These are phyloP conservation scores for Henricia sp. DNA, from an alignment of 53 echinoderm and acorn worm genomes.

Conservation along the genomic window DNA sequence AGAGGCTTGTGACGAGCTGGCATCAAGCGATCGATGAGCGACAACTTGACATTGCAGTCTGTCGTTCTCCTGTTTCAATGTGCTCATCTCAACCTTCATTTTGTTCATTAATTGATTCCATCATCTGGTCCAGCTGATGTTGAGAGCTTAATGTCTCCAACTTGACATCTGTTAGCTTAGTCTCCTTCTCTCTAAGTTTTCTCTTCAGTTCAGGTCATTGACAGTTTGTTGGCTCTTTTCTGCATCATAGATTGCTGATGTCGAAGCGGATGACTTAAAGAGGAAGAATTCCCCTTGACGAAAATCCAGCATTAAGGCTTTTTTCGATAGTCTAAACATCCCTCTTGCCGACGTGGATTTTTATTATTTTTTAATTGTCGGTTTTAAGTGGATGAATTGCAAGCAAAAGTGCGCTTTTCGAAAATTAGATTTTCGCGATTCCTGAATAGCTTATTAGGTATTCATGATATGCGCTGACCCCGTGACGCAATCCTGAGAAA, in stretches of 20 bases:
- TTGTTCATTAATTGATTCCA: conserved; percentile 92
- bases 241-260: conserved; percentile 91
- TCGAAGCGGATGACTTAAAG: conserved; percentile 96
- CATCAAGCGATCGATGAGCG: conserved; percentile 73
- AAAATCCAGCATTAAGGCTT: too few relatives aligned
- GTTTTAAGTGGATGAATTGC: too few relatives aligned
- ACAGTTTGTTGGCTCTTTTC: conserved; percentile 80
- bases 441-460: too few relatives aligned
- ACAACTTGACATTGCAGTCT: conserved; percentile 84
- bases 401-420: too few relatives aligned
- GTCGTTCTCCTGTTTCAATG: conserved; percentile 93
- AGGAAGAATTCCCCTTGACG: too few relatives aligned
- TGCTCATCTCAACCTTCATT: conserved; percentile 98
- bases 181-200: conserved; percentile 91
- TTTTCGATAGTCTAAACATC: too few relatives aligned
- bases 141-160: conserved; percentile 92
- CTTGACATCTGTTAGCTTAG: conserved; percentile 91
- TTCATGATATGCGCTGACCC: too few relatives aligned
- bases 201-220: conserved; percentile 82
- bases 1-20: conserved; percentile 90
- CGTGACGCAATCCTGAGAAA: too few relatives aligned
- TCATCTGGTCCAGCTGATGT: conserved; percentile 95
- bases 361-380: too few relatives aligned
- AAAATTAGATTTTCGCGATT: too few relatives aligned
- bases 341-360: too few relatives aligned